A percentile compares a stretch with the other conserved stretches of the same genome.
phyloP scores from a whole-genome alignment of 2,113 vertebrate species.

The Amia ocellicauda region DNA sequence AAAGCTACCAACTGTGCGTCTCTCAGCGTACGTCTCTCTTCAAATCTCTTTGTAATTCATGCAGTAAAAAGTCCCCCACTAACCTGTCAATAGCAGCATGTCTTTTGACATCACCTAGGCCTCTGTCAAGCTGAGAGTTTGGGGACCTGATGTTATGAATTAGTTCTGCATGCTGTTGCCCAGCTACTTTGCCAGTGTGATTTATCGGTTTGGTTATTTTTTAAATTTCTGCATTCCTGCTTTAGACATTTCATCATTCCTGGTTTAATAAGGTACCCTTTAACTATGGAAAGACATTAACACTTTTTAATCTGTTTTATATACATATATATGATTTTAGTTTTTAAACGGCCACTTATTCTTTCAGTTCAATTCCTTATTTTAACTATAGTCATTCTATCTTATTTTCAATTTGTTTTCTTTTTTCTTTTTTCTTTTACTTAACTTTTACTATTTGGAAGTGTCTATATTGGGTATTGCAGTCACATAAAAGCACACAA shows the following conservation, averaged over 20 bases:
- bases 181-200: conserved; percentile 18
- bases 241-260: conserved; percentile 6
- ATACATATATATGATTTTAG: no score
- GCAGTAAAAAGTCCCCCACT: neutral
- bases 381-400: no score
- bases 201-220: conserved; percentile 26
- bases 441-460: no score
- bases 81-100: conserved; percentile 13
- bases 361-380: no score
- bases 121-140: neutral
- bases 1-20: neutral
- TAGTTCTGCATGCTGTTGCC: neutral
- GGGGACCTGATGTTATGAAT: neutral
- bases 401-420: no score
- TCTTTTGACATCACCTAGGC: conserved; percentile 14
- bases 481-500: no score
- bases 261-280: conserved; percentile 2
- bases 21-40: neutral
- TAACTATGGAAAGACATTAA: neutral
- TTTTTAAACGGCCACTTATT: no score
- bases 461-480: no score
- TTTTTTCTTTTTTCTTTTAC: no score
- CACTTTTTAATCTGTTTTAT: neutral
- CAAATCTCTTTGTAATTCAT: neutral
- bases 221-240: conserved; percentile 13